Evolutionary conservation across 1,140 invertebrate species (phyloP), one percentile per base, ranked within the genome.

Genomic region (Eurosta solidaginis): DNA sequence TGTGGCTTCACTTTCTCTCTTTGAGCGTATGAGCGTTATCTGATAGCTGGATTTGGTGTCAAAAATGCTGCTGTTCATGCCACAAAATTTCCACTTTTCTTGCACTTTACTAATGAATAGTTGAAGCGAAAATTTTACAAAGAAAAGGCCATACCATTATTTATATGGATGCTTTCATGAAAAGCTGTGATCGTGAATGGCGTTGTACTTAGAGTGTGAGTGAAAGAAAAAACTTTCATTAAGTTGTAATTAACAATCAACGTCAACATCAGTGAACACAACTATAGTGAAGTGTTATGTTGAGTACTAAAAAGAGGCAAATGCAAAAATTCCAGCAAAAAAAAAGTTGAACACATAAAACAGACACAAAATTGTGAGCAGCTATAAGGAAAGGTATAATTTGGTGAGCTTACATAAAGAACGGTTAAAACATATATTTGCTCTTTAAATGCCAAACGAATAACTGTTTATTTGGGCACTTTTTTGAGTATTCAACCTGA

Each of bases 191-290:
- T n/a, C n/a, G n/a, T n/a, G n/a, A n/a, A n/a, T n/a, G n/a, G n/a
- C n/a, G n/a, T n/a, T n/a, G n/a, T n/a, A n/a, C n/a, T n/a, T n/a
- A n/a, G n/a, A n/a, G 12, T 25, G 20, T 25, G 45, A 47, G 14
- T 47, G 14, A 9, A 17, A 47, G 7, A 5, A 29, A 75, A 47
- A 75, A 75, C 9, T 75, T 75, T 75, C 73, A 75, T 75, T 75
- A 75, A 75, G 42, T 47, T 75, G 73, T 47, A 75, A 75, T 75
- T 75, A 75, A 75, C 73, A 75, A 75, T 75, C 73, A 75, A 75
- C 73, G 73, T 75, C 73, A 75, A 29, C 14, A 75, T 25, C 73
- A 75, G 73, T 22, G 29, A 17, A 20, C 42, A 49, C 22, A n/a
- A n/a, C n/a, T n/a, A n/a, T n/a, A n/a, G 12, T 20, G n/a, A 10